Evolutionary conservation across 2,888 invertebrate species (phyloP), one percentile per base, ranked within the genome.

Genomic region (Cheilosia vernalis): DNA sequence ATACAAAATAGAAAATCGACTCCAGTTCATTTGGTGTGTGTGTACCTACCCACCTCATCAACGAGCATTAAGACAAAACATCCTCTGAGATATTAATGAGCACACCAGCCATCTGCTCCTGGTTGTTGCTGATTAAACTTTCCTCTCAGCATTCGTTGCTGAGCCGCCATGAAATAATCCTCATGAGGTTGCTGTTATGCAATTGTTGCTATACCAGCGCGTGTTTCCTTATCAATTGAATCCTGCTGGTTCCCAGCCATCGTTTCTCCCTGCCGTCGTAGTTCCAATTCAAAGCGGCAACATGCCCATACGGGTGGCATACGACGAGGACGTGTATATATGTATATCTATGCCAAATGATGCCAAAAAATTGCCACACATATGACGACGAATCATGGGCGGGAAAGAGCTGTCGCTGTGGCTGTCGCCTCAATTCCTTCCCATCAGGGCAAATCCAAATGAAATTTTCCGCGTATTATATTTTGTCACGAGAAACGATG

Each of bases 401-500:
- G 64, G 61, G 27, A 27, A 37, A 24, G 44, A 47, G 24, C 19
- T 51, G 66, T 42, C 51, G 64, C 64, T 51, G 66, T 42, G 40
- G 64, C 64, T 33, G 33, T 37, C 13, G 37, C 51, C 27, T 17
- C 21, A 53, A 56, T 30, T 69, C 21, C 42, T 53, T 56, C 56
- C 21, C 44, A 33, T 69, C 27, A 49, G 49, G 55, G 44, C 37
- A 64, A 64, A 56, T 64, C 49, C 66, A 49, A 77, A 82, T 77
- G 58, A 77, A 77, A 72, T 77, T 77, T 77, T 77, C 40, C 77
- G 72, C 77, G 72, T 72, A 82, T 82, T 72, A 77, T 72, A 82
- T 72, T 66, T 61, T 77, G 72, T 60, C 70, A 72, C 44, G 40
- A 17, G 3, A 24, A 78, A 7, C 40, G n/a, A 4, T 30, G 27